Evolutionary conservation across 2,797 vertebrate species (phyloP).

Genomic region (Lutjanus campechanus): DNA sequence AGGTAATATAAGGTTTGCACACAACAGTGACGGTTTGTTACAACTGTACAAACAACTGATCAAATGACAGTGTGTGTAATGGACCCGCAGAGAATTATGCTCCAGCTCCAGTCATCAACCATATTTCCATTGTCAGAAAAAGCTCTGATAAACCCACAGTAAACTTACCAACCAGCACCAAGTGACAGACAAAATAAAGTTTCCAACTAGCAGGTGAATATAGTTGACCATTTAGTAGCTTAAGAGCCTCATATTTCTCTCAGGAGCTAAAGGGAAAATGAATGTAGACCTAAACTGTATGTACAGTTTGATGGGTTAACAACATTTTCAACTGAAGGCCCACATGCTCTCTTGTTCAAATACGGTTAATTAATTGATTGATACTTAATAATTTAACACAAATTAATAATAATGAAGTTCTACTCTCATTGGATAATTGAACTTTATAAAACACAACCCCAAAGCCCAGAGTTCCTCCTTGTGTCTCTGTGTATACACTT

Average conservation of each 20-base stretch:
- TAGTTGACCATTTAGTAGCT: background rate
- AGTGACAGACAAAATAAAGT: background rate
- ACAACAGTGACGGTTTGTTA: too few relatives aligned
- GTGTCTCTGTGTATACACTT: slow-evolving; percentile 28
- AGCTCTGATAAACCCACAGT: background rate
- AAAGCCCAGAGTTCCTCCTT: slow-evolving; percentile 18
- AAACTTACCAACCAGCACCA: too few relatives aligned
- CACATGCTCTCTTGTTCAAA: background rate
- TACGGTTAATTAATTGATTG: background rate
- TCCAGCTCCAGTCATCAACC: background rate
- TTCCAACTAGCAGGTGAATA: background rate
- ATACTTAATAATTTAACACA: background rate
- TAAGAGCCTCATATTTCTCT: background rate
- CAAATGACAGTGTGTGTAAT: background rate
- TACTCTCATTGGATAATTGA: background rate
- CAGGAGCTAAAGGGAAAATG: too few relatives aligned
- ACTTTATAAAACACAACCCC: background rate
- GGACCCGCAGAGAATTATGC: background rate
- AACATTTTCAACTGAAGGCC: background rate
- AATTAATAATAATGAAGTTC: background rate
- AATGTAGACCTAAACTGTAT: too few relatives aligned
- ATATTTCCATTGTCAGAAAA: background rate
- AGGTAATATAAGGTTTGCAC: too few relatives aligned
- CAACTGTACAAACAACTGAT: background rate
- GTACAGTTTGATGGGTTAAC: too few relatives aligned